These are phyloP conservation scores for Chiroxiphia lanceolata DNA, from an alignment of 2,797 vertebrate species.

Conservation along the genomic window DNA sequence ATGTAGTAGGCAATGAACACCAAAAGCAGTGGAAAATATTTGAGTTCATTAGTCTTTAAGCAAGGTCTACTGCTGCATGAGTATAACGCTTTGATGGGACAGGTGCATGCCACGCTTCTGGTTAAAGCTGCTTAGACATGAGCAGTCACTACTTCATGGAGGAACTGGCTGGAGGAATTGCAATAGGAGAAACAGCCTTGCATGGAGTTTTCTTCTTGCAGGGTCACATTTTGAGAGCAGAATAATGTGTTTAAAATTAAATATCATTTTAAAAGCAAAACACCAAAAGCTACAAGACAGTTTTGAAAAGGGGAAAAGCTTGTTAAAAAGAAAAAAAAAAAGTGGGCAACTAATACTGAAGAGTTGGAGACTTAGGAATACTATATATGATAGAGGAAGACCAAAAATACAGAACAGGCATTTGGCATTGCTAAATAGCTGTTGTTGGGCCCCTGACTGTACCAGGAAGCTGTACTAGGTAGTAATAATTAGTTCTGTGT, in stretches of 20 bases:
- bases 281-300: not conserved
- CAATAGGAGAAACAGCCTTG: not conserved
- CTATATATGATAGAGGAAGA: not conserved
- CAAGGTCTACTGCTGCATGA: rapidly evolving
- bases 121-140: not conserved
- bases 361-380: not conserved
- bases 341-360: not conserved
- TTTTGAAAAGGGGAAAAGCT: not conserved
- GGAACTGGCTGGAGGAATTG: not conserved
- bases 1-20: not conserved
- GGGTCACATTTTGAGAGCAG: rapidly evolving
- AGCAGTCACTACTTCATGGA: not conserved
- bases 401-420: not conserved
- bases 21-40: not conserved
- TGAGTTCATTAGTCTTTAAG: not conserved
- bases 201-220: not conserved
- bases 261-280: not conserved
- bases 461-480: not conserved
- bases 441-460: rapidly evolving
- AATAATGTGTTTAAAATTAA: not conserved
- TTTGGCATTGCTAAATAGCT: not conserved
- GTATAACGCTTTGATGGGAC: not conserved
- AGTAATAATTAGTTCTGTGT: not conserved
- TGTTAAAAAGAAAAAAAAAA: not conserved
- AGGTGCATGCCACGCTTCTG: rapidly evolving